Base-by-base conservation (phyloP, 2,888 invertebrate species). In the Caenorhabditis panamensis region DNA sequence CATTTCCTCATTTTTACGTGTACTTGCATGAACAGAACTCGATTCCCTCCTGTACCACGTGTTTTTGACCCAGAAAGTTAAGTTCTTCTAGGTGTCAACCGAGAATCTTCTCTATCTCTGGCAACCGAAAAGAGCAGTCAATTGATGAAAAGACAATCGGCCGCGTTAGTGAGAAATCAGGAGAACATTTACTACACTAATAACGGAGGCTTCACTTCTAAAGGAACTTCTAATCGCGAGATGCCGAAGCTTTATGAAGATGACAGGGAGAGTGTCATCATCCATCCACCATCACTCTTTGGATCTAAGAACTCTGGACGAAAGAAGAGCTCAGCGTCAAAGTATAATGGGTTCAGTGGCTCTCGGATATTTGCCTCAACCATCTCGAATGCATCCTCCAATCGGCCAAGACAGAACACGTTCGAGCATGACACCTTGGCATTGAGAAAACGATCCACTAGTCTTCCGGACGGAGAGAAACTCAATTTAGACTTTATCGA, bases 401-500 rank as follows among this genome's bases (percentile, higher is more conserved):
- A 6, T 6, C 64, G 63, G 22, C 64, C 64, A 3, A 37, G 62
- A 4, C 66, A 53, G 0, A 63, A 56, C 16, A 44, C 64, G 1
- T 72, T 67, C 5, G 84, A 84, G 41, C 77, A 80, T 28, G 82
- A 82, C n/a, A 53, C 75, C 0, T 28, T 81, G 18, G 82, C 76
- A 6, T 26, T 81, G 6, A 51, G 84, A 13, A 84, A 84, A 51
- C 58, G 84, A 59, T 84, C 89, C 1, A 84, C 87, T 0, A 88
- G 87, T 13, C 75, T 88, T 5, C 88, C 89, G 13, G 88, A 88
- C 56, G 84, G 84, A 9, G 88, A 88, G 53, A 80, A 79, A 13
- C 51, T 87, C 28, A 86, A 86, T 37, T 47, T 85, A 28, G 82
- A 84, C 3, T 64, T 78, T 13, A 51, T 82, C 24, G 80, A 81